Conservation (phyloP, 1,140 invertebrate species). For the Neodiprion lecontei region DNA sequence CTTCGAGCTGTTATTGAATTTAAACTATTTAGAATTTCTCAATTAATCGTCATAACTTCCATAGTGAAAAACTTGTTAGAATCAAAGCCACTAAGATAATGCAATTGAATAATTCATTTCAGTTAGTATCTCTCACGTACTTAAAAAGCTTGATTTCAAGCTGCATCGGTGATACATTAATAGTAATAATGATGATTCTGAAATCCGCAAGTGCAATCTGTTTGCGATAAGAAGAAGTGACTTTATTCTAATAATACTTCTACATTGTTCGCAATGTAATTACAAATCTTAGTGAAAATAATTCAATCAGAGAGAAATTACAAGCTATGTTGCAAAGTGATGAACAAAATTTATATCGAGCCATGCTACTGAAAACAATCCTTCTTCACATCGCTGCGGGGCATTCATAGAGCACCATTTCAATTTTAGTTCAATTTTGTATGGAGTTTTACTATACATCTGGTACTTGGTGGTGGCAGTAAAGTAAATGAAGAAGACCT, state of each 20-base stretch:
- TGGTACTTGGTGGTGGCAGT: no score
- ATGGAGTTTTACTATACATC: background rate
- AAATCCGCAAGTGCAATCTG: slow-evolving; percentile 22
- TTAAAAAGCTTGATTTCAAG: slow-evolving; percentile 39
- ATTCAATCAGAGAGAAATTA: no score
- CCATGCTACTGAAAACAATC: background rate
- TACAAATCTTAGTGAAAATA: no score
- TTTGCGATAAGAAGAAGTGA: slow-evolving; percentile 2
- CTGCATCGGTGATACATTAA: slow-evolving; percentile 41
- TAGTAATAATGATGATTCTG: slow-evolving; percentile 20
- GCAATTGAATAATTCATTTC: background rate
- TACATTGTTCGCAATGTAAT: no score
- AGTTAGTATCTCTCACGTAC: slow-evolving; percentile 41
- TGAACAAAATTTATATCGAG: no score
- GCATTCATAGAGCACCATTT: slow-evolving; percentile 7
- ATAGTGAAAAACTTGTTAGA: background rate
- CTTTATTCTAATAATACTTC: no score
- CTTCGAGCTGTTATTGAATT: background rate
- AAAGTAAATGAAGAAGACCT: no score
- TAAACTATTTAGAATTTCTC: background rate
- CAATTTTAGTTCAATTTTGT: background rate
- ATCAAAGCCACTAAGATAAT: background rate
- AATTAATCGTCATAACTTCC: background rate
- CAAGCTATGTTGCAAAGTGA: no score
- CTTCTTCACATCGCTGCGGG: background rate